A percentile compares a stretch with the other conserved stretches of the same genome.
These are phyloP conservation scores for Netelia melanura DNA, from an alignment of 2,888 invertebrate species.

Conservation along the genomic window DNA sequence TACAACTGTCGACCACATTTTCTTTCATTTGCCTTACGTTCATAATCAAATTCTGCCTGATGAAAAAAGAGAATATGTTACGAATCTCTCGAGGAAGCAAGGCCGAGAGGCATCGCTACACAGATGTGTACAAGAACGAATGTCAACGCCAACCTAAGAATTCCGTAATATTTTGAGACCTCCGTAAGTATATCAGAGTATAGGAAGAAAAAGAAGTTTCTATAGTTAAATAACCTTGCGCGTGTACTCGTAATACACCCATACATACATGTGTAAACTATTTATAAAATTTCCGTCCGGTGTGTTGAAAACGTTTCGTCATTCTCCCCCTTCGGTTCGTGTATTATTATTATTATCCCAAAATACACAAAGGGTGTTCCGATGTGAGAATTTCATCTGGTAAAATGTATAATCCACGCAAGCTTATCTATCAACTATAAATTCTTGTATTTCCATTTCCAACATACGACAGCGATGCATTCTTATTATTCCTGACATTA, in stretches of 20 bases:
- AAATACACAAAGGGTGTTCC: constrained; percentile 71
- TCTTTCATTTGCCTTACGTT: too few relatives aligned
- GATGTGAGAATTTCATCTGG: constrained; percentile 18
- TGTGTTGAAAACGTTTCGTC: constrained; percentile 53
- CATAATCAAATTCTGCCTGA: too few relatives aligned
- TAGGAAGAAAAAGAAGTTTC: constrained; percentile 46
- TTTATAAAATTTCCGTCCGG: constrained; percentile 73
- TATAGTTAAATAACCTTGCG: constrained; percentile 78
- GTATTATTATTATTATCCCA: constrained; percentile 71
- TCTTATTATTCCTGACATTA: neutral
- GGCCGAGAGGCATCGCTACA: neutral
- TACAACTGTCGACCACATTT: too few relatives aligned
- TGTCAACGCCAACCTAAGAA: constrained; percentile 2
- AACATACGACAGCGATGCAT: neutral
- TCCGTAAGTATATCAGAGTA: constrained; percentile 41
- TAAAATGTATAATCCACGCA: neutral
- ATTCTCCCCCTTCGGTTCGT: constrained; percentile 31
- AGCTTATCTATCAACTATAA: neutral
- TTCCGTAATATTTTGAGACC: constrained; percentile 69
- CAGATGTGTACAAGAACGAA: neutral
- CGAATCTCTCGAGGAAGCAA: too few relatives aligned
- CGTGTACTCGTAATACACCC: constrained; percentile 72
- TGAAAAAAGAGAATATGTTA: too few relatives aligned
- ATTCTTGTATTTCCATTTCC: neutral
- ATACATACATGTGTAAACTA: constrained; percentile 71